Evolutionary conservation across 2,797 vertebrate genomes (phyloP).

Genomic region (Zenarchopterus dispar): DNA sequence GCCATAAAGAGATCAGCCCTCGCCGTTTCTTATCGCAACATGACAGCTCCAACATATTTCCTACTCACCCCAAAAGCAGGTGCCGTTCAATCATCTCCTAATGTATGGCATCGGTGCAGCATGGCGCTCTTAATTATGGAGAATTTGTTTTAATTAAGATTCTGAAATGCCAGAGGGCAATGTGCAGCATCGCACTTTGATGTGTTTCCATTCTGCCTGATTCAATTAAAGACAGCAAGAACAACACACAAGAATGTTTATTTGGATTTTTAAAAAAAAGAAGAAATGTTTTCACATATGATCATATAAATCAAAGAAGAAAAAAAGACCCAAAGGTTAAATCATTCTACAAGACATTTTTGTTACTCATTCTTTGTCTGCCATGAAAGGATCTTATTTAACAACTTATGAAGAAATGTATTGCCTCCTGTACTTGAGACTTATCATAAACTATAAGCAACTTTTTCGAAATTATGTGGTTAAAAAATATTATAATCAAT

Average conservation of each 20-base stretch:
- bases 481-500: conserved; percentile 10
- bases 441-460: too few species aligned
- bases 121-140: conserved; percentile 35
- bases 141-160: conserved; percentile 44
- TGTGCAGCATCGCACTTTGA: conserved; percentile 13
- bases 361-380: not conserved
- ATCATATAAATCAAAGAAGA: conserved; percentile 34
- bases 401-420: too few species aligned
- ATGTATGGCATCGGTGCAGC: conserved; percentile 14
- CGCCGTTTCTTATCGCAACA: conserved; percentile 53
- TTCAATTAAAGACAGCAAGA: conserved; percentile 20
- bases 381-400: too few species aligned
- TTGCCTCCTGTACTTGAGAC: too few species aligned
- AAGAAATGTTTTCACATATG: conserved; percentile 45
- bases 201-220: conserved; percentile 1
- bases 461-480: conserved; percentile 19
- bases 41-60: conserved; percentile 41
- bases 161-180: conserved; percentile 28
- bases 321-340: not conserved
- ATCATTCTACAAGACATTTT: not conserved
- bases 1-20: conserved; percentile 58
- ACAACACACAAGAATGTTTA: conserved; percentile 55
- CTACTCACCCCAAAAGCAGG: conserved; percentile 28
- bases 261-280: conserved; percentile 36
- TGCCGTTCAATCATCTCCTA: conserved; percentile 34